These are phyloP conservation scores for Brotula barbata DNA, from an alignment of 2,797 vertebrate species.

Conservation along the genomic window DNA sequence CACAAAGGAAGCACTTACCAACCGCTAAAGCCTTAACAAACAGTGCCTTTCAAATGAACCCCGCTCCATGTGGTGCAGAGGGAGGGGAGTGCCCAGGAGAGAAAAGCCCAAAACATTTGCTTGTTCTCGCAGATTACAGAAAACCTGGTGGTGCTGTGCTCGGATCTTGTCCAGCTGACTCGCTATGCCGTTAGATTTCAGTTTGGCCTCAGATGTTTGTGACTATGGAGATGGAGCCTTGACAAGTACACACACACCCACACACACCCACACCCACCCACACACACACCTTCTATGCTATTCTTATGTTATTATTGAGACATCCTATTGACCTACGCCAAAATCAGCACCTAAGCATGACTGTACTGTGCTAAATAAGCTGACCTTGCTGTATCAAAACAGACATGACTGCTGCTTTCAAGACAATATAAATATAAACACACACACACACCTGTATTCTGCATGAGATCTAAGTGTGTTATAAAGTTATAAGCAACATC, in stretches of 20 bases:
- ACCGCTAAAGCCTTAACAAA: conserved; percentile 82
- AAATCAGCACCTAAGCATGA: neutral
- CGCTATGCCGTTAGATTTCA: conserved; percentile 12
- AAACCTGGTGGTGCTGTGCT: conserved; percentile 54
- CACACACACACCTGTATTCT: conserved; percentile 12
- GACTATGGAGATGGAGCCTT: neutral
- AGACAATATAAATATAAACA: conserved; percentile 41
- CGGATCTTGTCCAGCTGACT: conserved; percentile 39
- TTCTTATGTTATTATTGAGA: neutral
- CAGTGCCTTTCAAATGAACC: conserved; percentile 78
- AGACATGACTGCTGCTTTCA: conserved; percentile 8
- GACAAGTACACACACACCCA: neutral
- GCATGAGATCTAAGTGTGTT: conserved; percentile 30
- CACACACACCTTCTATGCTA: conserved; percentile 11
- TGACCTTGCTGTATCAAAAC: neutral
- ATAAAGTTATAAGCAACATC: conserved; percentile 18
- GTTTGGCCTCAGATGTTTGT: conserved; percentile 8
- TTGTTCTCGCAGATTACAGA: conserved; percentile 72
- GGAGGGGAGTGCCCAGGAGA: conserved; percentile 57
- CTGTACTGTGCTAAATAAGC: neutral
- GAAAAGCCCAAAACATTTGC: conserved; percentile 69
- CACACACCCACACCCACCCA: conserved; percentile 4
- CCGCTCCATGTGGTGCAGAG: conserved; percentile 65
- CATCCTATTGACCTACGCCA: neutral
- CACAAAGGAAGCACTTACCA: conserved; percentile 83